Conservation (phyloP, 92 coral and sea anemone genomes). For the Pocillopora meandrina region DNA sequence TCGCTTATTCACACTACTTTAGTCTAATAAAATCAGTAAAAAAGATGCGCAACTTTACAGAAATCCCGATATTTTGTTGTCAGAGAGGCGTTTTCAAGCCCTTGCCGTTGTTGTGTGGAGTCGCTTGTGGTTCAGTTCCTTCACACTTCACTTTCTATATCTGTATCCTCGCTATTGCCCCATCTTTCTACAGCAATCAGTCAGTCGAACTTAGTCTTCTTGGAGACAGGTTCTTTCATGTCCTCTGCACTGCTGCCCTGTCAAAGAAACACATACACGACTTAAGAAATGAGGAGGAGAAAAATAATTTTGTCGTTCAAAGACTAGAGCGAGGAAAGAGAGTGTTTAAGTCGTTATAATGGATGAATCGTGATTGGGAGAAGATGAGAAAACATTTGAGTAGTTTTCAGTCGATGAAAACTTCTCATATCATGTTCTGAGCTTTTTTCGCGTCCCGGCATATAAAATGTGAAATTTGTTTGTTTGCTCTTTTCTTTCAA, state of each 20-base stretch:
- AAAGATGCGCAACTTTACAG: background rate
- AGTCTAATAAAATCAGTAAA: background rate
- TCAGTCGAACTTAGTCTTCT: slow-evolving; percentile 27
- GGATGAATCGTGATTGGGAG: no score
- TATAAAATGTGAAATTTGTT: no score
- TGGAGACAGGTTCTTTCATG: slow-evolving; percentile 17
- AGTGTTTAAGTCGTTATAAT: background rate
- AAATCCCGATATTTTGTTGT: no score
- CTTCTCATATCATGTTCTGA: no score
- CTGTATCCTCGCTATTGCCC: background rate
- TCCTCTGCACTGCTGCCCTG: slow-evolving; percentile 1
- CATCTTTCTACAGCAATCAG: background rate
- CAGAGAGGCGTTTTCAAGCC: no score
- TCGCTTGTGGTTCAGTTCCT: background rate
- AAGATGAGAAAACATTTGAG: no score
- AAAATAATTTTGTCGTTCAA: background rate
- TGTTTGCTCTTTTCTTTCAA: background rate
- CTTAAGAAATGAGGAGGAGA: background rate
- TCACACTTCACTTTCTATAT: background rate
- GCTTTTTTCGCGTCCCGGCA: no score
- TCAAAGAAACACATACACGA: background rate
- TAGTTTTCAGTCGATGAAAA: no score
- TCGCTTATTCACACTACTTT: slow-evolving; percentile 13
- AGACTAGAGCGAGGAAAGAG: background rate
- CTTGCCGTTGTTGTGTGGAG: no score